phyloP scores from a whole-genome alignment of 2,888 invertebrate genomes.

The Rhingia campestris region DNA sequence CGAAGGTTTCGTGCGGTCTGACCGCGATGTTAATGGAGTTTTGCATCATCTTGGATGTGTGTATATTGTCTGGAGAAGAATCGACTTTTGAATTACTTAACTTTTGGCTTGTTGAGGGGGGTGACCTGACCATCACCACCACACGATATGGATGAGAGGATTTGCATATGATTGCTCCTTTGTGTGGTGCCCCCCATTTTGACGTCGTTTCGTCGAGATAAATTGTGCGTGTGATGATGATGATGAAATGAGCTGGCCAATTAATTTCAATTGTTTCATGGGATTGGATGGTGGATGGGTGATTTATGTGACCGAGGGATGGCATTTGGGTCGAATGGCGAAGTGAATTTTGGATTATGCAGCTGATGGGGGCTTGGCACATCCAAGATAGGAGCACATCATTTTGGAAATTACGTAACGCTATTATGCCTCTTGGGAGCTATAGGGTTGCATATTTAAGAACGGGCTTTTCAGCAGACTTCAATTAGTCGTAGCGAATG shows the following conservation, averaged over 20 bases:
- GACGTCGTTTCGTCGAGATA: conserved; percentile 34
- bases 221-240: conserved; percentile 70
- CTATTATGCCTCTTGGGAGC: no score
- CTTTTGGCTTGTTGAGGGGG: conserved; percentile 31
- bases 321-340: no score
- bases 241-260: conserved; percentile 56
- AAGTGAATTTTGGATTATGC: no score
- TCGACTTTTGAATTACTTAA: conserved; percentile 67
- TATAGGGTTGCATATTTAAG: no score
- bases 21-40: conserved; percentile 45
- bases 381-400: no score
- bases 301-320: no score
- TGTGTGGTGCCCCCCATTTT: neutral
- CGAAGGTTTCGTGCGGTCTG: conserved; percentile 58
- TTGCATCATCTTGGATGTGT: conserved; percentile 46
- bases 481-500: no score
- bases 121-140: neutral
- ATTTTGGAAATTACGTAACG: no score
- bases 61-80: conserved; percentile 6
- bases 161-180: conserved; percentile 19
- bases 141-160: conserved; percentile 47
- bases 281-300: neutral
- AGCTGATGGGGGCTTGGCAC: no score
- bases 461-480: no score
- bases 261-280: conserved; percentile 63